Evolutionary conservation across 2,113 vertebrate species (phyloP).

Genomic region (Pseudopipra pipra): DNA sequence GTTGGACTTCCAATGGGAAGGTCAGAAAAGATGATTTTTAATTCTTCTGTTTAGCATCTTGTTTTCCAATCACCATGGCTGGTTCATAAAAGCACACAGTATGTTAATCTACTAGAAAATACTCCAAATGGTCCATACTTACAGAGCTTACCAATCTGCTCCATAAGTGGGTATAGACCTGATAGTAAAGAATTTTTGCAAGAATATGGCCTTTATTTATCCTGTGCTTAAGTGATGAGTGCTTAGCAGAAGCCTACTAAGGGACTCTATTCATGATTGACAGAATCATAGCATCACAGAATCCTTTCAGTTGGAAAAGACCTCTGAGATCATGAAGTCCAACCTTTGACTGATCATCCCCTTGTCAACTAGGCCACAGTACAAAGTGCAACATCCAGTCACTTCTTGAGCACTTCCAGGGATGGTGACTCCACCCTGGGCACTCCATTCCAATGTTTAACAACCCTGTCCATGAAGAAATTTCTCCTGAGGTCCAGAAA

Average conservation of each 20-base stretch:
- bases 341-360: not conserved
- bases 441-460: not conserved
- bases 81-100: not conserved
- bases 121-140: not conserved
- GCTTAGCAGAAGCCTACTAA: not conserved
- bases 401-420: not conserved
- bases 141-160: not conserved
- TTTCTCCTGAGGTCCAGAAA: not conserved
- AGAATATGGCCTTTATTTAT: not conserved
- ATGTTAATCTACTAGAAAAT: not conserved
- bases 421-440: not conserved
- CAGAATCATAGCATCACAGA: not conserved
- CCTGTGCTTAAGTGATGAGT: not conserved
- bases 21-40: not conserved
- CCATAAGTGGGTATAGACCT: not conserved
- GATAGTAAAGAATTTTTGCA: not conserved
- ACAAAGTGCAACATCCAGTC: not conserved
- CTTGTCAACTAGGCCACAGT: not conserved
- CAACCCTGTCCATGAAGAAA: not conserved
- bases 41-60: not conserved
- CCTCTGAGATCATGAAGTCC: not conserved
- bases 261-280: not conserved
- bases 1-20: not conserved
- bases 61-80: not conserved
- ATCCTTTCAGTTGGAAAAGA: not conserved